Base-by-base conservation (phyloP, 2,113 vertebrate genomes). In the Zosterops hypoxanthus region DNA sequence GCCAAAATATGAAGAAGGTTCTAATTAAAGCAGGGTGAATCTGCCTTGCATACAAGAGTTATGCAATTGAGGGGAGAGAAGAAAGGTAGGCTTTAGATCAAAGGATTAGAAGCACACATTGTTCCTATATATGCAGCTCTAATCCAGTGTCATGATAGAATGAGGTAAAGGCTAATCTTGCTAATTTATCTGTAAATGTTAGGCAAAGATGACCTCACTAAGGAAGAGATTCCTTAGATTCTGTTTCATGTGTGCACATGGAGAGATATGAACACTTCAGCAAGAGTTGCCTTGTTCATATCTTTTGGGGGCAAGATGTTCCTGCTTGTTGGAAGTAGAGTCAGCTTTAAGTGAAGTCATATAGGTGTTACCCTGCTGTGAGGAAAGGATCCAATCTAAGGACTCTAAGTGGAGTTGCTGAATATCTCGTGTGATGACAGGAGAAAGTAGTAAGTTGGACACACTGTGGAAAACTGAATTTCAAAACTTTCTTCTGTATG, bases 111-210 rank as follows among this genome's bases (percentile, higher is more conserved):
- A 88, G 56, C 19, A 64, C 16, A 12, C 2, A 14, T 75, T 83
- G 39, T 84, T 93, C 60, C 83, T 94, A 73, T 56, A 60, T 64
- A 56, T 75, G 80, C 82, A 75, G 29, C 64, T 90, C 79, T 95
- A 96, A 94, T 93, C 82, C 72, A 63, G 33, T 70, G 47, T 68
- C 68, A 73, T 55, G 72, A 52, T 9, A 91, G 60, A 47, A 61
- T 53, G 55, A 93, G 75, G 34, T 56, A 90, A 90, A 44, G 28
- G 26, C 66, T 71, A 75, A 52, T 84, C 77, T 91, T 91, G 33
- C 34, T 89, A 64, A 87, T 89, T 87, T 87, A 85, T 86, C 88
- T 92, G 56, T 71, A 82, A 57, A 61, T 10, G 31, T 80, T 86
- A 41, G 7, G 10, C 60, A 41, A 90, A 82, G 10, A 7, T 77